Conservation (phyloP, 2,797 vertebrate species). For the Microhierax caerulescens region DNA sequence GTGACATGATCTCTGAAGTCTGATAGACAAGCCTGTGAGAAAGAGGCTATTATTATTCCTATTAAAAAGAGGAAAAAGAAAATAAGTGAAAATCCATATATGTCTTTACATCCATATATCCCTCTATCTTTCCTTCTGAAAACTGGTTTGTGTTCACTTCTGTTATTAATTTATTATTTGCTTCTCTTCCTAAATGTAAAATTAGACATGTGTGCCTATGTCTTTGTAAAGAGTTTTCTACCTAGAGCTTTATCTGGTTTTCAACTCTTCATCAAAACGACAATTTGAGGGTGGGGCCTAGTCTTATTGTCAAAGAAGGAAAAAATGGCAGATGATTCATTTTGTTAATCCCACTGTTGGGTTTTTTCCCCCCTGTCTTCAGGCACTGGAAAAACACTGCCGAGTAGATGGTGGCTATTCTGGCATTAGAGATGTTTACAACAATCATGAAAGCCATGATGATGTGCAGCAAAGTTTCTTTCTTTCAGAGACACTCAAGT, state of each 20-base stretch:
- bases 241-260: neutral
- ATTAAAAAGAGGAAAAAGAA: neutral
- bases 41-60: neutral
- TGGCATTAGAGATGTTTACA: conserved; percentile 92
- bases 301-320: neutral
- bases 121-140: neutral
- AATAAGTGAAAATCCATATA: neutral
- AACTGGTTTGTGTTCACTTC: neutral
- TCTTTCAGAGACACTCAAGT: conserved; percentile 97
- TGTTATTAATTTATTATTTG: neutral
- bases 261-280: neutral
- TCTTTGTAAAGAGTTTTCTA: neutral
- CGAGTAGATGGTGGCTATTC: conserved; percentile 92
- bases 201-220: neutral
- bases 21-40: neutral
- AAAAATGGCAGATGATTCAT: neutral
- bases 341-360: neutral
- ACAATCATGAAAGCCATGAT: conserved; percentile 82
- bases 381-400: conserved; percentile 95
- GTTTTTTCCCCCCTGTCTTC: neutral
- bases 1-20: neutral
- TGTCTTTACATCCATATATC: neutral
- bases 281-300: neutral
- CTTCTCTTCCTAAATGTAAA: neutral
- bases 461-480: conserved; percentile 99